Evolutionary conservation across 2,113 vertebrate species (phyloP).

Genomic region (Aythya baeri): DNA sequence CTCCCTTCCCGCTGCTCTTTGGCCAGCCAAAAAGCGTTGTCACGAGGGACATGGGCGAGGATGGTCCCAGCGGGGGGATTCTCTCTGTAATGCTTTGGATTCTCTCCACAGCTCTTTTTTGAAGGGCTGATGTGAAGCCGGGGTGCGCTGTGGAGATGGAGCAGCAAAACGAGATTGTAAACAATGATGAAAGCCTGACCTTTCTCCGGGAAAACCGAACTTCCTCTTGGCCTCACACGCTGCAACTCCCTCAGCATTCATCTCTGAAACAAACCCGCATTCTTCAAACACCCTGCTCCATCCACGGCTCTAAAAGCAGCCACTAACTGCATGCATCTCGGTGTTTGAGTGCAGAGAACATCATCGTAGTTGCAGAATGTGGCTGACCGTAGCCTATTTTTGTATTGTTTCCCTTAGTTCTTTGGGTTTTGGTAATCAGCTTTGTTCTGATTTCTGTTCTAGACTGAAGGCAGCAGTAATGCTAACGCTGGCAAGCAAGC

Average conservation of each 20-base stretch:
- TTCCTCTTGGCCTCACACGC: neutral
- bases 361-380: neutral
- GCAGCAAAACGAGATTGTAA: neutral
- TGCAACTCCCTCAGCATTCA: neutral
- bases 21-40: neutral
- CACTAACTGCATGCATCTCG: accelerated
- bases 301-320: accelerated
- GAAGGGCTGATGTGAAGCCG: neutral
- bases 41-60: neutral
- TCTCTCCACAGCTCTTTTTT: neutral
- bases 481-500: slow-evolving; percentile 95
- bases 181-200: neutral
- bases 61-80: too few relatives aligned
- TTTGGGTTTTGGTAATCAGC: neutral
- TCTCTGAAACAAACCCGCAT: neutral
- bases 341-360: neutral
- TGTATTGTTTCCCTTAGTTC: accelerated
- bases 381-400: neutral
- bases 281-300: neutral
- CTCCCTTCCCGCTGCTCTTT: neutral
- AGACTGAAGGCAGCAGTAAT: slow-evolving; percentile 81
- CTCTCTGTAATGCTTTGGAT: too few relatives aligned
- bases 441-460: neutral
- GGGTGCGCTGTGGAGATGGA: neutral
- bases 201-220: neutral